Evolutionary conservation across 2,888 invertebrate species (phyloP).

Genomic region (Eremobia ochroleuca): DNA sequence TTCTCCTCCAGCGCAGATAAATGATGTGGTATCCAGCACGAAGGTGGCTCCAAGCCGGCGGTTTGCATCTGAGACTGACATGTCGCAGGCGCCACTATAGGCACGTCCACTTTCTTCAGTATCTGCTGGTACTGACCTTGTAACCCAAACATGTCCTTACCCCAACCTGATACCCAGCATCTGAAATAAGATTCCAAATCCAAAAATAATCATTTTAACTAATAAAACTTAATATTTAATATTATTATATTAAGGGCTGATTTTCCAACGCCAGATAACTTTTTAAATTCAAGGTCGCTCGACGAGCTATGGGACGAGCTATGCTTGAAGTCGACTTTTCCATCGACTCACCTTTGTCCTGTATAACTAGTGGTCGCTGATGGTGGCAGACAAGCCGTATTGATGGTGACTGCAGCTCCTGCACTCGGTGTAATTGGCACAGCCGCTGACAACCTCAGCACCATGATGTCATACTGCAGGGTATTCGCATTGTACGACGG

Average conservation of each 20-base stretch:
- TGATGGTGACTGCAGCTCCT: conserved; percentile 91
- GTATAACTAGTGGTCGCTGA: conserved; percentile 80
- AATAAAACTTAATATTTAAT: no score
- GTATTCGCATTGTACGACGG: conserved; percentile 93
- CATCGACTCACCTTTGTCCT: conserved; percentile 86
- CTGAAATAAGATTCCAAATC: conserved; percentile 67
- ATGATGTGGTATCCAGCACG: conserved; percentile 92
- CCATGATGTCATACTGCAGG: conserved; percentile 95
- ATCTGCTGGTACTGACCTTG: conserved; percentile 92
- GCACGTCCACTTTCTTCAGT: conserved; percentile 94
- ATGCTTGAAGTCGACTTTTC: neutral
- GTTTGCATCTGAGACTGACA: conserved; percentile 92
- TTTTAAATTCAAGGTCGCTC: neutral
- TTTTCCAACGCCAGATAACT: no score
- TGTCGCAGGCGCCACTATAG: conserved; percentile 92
- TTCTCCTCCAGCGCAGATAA: conserved; percentile 95
- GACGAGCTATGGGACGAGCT: no score
- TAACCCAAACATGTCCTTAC: conserved; percentile 93
- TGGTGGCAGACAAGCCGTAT: conserved; percentile 92
- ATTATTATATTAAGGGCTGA: no score
- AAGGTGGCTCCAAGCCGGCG: conserved; percentile 93
- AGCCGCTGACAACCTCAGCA: conserved; percentile 92
- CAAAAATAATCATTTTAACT: neutral
- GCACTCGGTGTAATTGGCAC: conserved; percentile 87
- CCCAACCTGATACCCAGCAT: conserved; percentile 96